These are phyloP conservation scores for Drosophila siamana DNA, from an alignment of 2,888 invertebrate species.

Conservation along the genomic window DNA sequence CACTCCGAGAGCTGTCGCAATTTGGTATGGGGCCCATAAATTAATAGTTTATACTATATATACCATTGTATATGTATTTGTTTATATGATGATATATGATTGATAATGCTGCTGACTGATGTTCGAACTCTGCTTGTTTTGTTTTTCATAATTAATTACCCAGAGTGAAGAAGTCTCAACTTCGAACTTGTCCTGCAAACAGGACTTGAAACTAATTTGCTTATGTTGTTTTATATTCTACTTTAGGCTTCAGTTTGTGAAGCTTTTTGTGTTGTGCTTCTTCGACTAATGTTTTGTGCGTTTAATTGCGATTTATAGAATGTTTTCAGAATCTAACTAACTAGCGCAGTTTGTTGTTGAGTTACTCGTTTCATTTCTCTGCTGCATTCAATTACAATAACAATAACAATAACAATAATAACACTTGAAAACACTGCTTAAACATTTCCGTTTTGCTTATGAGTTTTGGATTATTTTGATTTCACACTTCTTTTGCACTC, in stretches of 20 bases:
- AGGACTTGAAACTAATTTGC: conserved; percentile 5
- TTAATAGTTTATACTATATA: conserved; percentile 28
- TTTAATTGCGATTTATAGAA: conserved; percentile 35
- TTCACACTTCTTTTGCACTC: conserved; percentile 46
- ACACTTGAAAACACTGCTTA: conserved; percentile 37
- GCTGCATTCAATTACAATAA: conserved; percentile 22
- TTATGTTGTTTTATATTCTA: conserved; percentile 9
- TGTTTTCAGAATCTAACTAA: conserved; percentile 28
- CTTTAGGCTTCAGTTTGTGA: background rate
- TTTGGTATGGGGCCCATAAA: conserved; percentile 84
- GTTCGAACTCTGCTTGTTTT: conserved; percentile 76
- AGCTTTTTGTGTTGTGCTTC: conserved; percentile 32
- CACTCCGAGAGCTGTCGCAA: conserved; percentile 86
- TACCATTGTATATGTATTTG: conserved; percentile 28
- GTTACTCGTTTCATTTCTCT: conserved; percentile 25
- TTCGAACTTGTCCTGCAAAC: conserved; percentile 12
- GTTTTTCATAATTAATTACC: conserved; percentile 57
- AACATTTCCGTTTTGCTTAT: conserved; percentile 39
- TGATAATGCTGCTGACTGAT: conserved; percentile 68
- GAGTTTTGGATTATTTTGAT: conserved; percentile 22
- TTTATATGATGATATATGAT: conserved; percentile 54
- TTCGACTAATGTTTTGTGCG: conserved; percentile 29
- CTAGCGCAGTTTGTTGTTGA: conserved; percentile 31
- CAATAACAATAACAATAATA: conserved; percentile 25
- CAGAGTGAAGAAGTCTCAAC: conserved; percentile 19